A percentile compares a stretch with the other conserved stretches of the same genome.
Conservation (phyloP, 2,888 invertebrate species). For the Pharmacophagus antenor region DNA sequence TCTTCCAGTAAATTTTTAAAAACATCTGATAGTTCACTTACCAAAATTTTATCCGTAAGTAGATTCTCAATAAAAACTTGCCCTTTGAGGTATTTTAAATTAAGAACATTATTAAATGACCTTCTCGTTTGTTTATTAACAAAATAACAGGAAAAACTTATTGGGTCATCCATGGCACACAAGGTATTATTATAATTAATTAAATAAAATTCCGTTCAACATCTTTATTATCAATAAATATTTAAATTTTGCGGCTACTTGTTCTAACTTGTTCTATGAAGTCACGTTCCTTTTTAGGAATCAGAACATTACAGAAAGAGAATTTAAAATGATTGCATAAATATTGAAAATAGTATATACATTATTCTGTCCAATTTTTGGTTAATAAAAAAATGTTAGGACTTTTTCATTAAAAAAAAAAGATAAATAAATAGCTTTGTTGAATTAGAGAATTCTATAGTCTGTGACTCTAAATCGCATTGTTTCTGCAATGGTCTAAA, state of each 20-base stretch:
- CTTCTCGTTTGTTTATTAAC: slow-evolving; percentile 68
- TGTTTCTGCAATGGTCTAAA: no score
- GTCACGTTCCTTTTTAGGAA: slow-evolving; percentile 9
- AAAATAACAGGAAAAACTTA: slow-evolving; percentile 63
- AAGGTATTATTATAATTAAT: not conserved
- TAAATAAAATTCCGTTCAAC: not conserved
- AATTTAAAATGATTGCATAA: not conserved
- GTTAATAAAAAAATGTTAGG: no score
- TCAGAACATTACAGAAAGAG: not conserved
- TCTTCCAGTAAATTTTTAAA: slow-evolving; percentile 42
- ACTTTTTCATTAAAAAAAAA: no score
- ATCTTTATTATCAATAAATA: not conserved
- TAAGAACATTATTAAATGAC: slow-evolving; percentile 57
- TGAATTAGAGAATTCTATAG: no score
- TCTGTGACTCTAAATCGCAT: no score
- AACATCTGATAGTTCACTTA: slow-evolving; percentile 44
- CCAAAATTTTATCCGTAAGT: slow-evolving; percentile 43
- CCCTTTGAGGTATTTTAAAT: slow-evolving; percentile 48
- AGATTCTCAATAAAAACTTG: slow-evolving; percentile 43
- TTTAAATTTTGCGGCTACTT: slow-evolving; percentile 57
- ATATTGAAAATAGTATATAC: not conserved
- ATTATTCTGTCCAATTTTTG: not conserved
- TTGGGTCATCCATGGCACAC: slow-evolving; percentile 45
- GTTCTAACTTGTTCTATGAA: slow-evolving; percentile 46
- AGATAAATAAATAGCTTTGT: no score